A percentile compares a stretch with the other conserved stretches of the same genome.
Evolutionary conservation across 1,140 invertebrate species (phyloP).

Genomic region (Mesaphorura yosii): DNA sequence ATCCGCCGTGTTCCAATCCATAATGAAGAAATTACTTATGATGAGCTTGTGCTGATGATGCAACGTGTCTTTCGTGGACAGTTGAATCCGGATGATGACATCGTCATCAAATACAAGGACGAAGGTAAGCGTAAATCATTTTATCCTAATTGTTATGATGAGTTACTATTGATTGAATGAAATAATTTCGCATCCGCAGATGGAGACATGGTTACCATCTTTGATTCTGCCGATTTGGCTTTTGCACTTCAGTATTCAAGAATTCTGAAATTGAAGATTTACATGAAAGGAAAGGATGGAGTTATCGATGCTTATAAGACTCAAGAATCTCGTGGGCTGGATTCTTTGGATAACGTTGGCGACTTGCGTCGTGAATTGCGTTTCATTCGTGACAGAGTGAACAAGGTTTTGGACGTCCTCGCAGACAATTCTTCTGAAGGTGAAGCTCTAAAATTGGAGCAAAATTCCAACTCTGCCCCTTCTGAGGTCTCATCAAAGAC

Average conservation of each 20-base stretch:
- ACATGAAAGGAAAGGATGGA: conserved; percentile 37
- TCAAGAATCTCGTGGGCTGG: conserved; percentile 33
- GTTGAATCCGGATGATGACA: conserved; percentile 52
- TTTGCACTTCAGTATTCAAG: conserved; percentile 61
- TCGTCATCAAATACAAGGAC: conserved; percentile 63
- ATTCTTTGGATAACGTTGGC: no score
- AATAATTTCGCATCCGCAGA: conserved; percentile 42
- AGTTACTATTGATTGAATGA: neutral
- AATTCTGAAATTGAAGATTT: conserved; percentile 53
- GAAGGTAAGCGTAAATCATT: conserved; percentile 43
- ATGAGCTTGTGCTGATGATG: conserved; percentile 67
- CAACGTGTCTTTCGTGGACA: conserved; percentile 58
- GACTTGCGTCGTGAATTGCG: conserved; percentile 46
- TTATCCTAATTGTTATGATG: neutral
- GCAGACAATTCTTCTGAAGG: no score
- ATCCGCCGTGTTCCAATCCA: conserved; percentile 60
- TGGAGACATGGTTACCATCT: conserved; percentile 61
- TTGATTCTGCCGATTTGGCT: conserved; percentile 58
- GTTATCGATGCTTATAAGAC: conserved; percentile 4
- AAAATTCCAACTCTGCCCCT: no score
- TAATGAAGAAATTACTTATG: conserved; percentile 65
- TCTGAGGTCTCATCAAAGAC: no score
- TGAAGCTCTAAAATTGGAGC: no score
- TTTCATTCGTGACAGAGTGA: conserved; percentile 48
- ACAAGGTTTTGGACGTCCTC: conserved; percentile 45